Base-by-base conservation (phyloP, 2,797 vertebrate genomes). In the Malurus splendens region DNA sequence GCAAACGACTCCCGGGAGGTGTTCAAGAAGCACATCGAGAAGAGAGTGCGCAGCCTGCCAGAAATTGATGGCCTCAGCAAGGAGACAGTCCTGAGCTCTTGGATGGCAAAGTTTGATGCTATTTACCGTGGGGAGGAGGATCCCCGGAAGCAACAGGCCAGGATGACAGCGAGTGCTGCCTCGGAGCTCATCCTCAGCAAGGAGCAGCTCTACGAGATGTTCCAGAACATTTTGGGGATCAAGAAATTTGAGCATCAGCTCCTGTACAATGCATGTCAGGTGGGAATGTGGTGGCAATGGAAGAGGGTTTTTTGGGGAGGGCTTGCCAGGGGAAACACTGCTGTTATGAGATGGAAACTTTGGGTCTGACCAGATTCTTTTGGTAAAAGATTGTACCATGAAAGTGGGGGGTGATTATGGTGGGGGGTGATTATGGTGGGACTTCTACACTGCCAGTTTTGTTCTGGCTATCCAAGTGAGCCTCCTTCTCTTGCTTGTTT, bases 21-120 rank as follows among this genome's bases (percentile, higher is more conserved):
- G 87, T 99, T 99, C 96, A 99, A 99, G 97, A 99, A 99, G 91
- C 99, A 99, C 97, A 99, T 99, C 0, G 99, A 99, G 97, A 99
- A 99, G 48, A 97, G 99, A 3, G 99, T 99, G 47, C 98, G 99
- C 47, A 99, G 99, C 96, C 97, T 99, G 45, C 99, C 99, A 0
- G 99, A 99, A 94, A 99, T 99, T 0, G 98, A 99, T 4, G 99
- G 99, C 65, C 97, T 99, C 92, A 99, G 99, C 97, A 99, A 99
- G 95, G 99, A 99, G 97, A 99, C 99, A 0, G 99, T 99, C 71
- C 97, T 99, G 55, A 99, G 98, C 96, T 99, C 99, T 42, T 99
- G 99, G 99, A 98, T 99, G 89, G 98, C 99, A 61, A 99, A 99
- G 94, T 99, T 99, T 13, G 99, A 99, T 47, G 98, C 99, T 52